phyloP scores from a whole-genome alignment of 1,140 invertebrate species.

The Drosophila bocki region DNA sequence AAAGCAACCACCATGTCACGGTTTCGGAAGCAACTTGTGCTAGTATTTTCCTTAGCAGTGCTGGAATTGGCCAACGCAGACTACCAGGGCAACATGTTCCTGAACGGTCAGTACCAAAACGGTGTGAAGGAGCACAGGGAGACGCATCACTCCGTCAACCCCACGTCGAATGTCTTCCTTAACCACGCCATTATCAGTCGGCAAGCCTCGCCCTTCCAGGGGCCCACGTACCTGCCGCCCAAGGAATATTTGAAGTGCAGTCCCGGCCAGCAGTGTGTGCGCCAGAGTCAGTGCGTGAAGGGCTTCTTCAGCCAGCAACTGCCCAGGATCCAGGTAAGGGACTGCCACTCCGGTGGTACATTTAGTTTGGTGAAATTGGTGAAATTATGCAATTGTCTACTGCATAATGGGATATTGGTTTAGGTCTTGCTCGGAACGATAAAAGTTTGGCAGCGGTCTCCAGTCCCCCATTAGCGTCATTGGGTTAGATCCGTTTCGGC shows the following conservation, averaged over 20 bases:
- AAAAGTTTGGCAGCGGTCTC: conserved; percentile 37
- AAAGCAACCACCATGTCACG: conserved; percentile 36
- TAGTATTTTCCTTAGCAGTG: conserved; percentile 54
- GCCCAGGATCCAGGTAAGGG: conserved; percentile 75
- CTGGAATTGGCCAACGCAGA: conserved; percentile 40
- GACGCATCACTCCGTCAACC: conserved; percentile 65
- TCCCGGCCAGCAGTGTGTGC: conserved; percentile 76
- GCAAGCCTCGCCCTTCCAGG: conserved; percentile 76
- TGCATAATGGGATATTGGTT: conserved; percentile 32
- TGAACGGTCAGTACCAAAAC: conserved; percentile 78
- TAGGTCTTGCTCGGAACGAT: conserved; percentile 18
- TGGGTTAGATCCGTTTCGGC: conserved; percentile 2
- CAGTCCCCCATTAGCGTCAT: background rate
- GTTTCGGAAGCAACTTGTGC: conserved; percentile 47
- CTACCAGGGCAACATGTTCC: conserved; percentile 78
- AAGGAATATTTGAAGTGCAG: conserved; percentile 71
- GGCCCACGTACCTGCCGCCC: conserved; percentile 77
- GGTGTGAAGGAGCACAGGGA: conserved; percentile 59
- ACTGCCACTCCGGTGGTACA: background rate
- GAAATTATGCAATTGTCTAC: conserved; percentile 18
- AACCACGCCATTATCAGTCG: conserved; percentile 79
- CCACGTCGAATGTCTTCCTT: conserved; percentile 70
- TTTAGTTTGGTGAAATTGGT: background rate
- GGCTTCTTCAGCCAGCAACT: conserved; percentile 72
- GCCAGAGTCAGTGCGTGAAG: conserved; percentile 63